Evolutionary conservation across 2,113 vertebrate genomes (phyloP).

Genomic region (Antennarius striatus): DNA sequence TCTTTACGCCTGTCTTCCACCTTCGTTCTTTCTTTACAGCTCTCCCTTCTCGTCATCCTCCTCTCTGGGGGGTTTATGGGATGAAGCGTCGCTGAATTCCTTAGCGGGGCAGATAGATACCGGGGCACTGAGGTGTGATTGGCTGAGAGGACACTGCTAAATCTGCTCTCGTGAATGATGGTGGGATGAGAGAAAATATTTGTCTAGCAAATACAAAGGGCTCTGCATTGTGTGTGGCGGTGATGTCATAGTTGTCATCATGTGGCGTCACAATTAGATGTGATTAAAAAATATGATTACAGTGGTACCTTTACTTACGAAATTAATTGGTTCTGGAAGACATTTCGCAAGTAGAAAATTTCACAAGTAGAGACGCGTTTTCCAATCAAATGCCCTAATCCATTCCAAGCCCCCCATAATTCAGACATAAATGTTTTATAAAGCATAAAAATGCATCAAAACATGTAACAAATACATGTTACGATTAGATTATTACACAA

Average conservation of each 20-base stretch:
- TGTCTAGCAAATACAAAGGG: conserved; percentile 16
- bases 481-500: no score
- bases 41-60: conserved; percentile 1
- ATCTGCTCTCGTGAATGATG: conserved; percentile 20
- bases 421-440: no score
- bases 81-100: conserved; percentile 33
- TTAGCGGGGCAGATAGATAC: conserved; percentile 34
- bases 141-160: conserved; percentile 28
- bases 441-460: no score
- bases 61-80: conserved; percentile 4
- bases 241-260: conserved; percentile 30
- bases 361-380: no score
- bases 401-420: no score
- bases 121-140: conserved; percentile 26
- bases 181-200: conserved; percentile 34
- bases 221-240: conserved; percentile 2
- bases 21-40: neutral
- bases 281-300: no score
- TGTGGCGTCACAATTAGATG: neutral
- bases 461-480: no score
- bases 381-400: no score
- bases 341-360: no score
- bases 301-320: no score
- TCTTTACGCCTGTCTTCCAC: neutral
- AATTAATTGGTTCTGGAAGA: no score